Conservation (phyloP, 2,113 vertebrate species). For the Harpagus bidentatus region DNA sequence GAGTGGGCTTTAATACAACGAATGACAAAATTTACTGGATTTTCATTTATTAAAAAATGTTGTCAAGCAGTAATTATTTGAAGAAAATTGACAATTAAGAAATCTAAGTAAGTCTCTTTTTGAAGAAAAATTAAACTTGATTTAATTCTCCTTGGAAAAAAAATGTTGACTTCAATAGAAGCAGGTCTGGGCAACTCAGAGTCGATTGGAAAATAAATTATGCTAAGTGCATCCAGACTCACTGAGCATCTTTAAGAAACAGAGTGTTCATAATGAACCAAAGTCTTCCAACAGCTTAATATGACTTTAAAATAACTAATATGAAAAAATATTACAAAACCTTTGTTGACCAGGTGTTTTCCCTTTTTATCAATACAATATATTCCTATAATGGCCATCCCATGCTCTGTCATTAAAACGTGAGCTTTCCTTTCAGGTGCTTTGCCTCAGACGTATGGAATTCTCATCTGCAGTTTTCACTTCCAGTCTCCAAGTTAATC, state of each 20-base stretch:
- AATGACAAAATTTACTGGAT: conserved; percentile 21
- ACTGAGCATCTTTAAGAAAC: conserved; percentile 42
- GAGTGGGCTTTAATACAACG: conserved; percentile 3
- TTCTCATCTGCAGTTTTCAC: conserved; percentile 44
- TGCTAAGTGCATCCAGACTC: conserved; percentile 59
- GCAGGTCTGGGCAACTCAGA: conserved; percentile 13
- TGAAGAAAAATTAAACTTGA: conserved; percentile 42
- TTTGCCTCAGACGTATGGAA: conserved; percentile 38
- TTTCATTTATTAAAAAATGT: conserved; percentile 40
- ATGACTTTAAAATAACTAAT: conserved; percentile 26
- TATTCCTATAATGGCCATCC: conserved; percentile 38
- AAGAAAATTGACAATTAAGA: conserved; percentile 56
- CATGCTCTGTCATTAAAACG: conserved; percentile 45
- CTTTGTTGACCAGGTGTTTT: conserved; percentile 51
- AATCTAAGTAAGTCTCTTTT: conserved; percentile 17
- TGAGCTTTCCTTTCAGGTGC: conserved; percentile 45
- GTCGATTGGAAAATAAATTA: conserved; percentile 66
- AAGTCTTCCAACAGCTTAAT: conserved; percentile 42
- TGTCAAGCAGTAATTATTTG: conserved; percentile 7
- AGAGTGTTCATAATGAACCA: conserved; percentile 24
- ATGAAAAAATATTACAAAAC: conserved; percentile 14
- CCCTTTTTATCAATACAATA: conserved; percentile 39
- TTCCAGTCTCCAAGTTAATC: conserved; percentile 22
- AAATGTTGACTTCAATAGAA: conserved; percentile 16
- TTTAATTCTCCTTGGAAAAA: conserved; percentile 13